Conservation (phyloP, 2,797 vertebrate species). For the Chromobotia macracanthus region DNA sequence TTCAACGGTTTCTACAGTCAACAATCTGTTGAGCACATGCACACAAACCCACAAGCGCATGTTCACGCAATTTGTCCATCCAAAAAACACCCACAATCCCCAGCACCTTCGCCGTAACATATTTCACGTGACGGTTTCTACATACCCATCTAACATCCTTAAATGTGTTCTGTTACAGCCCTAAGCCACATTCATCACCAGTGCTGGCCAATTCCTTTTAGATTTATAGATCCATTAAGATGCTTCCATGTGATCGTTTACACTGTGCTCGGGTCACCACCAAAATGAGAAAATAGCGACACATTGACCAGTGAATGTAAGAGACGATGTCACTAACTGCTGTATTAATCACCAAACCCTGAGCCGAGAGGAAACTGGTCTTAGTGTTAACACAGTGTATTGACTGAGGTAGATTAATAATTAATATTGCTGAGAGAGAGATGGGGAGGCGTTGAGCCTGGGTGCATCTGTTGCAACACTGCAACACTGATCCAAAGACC, state of each 20-base stretch:
- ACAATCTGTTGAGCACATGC: not conserved
- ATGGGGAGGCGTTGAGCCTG: not conserved
- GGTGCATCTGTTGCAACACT: not conserved
- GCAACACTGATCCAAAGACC: no score
- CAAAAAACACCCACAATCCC: slow-evolving; percentile 21
- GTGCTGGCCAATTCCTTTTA: slow-evolving; percentile 48
- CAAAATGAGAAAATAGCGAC: slow-evolving; percentile 61
- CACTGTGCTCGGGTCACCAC: slow-evolving; percentile 33
- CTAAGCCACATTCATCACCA: slow-evolving; percentile 54
- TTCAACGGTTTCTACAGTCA: slow-evolving; percentile 18
- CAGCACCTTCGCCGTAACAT: slow-evolving; percentile 12
- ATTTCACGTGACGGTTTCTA: slow-evolving; percentile 39
- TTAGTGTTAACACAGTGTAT: slow-evolving; percentile 64
- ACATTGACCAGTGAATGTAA: slow-evolving; percentile 57
- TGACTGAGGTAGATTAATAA: slow-evolving; percentile 66
- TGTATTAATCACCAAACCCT: slow-evolving; percentile 63
- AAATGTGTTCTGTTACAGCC: slow-evolving; percentile 27
- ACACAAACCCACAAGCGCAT: slow-evolving; percentile 32
- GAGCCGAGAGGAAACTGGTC: slow-evolving; percentile 55
- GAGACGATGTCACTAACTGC: slow-evolving; percentile 56
- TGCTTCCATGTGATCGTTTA: slow-evolving; percentile 54
- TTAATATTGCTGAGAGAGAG: slow-evolving; percentile 66
- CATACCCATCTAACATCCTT: slow-evolving; percentile 9
- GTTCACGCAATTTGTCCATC: slow-evolving; percentile 28
- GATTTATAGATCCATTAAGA: slow-evolving; percentile 54